phyloP scores from a whole-genome alignment of 2,113 vertebrate species.

The Jacana jacana region DNA sequence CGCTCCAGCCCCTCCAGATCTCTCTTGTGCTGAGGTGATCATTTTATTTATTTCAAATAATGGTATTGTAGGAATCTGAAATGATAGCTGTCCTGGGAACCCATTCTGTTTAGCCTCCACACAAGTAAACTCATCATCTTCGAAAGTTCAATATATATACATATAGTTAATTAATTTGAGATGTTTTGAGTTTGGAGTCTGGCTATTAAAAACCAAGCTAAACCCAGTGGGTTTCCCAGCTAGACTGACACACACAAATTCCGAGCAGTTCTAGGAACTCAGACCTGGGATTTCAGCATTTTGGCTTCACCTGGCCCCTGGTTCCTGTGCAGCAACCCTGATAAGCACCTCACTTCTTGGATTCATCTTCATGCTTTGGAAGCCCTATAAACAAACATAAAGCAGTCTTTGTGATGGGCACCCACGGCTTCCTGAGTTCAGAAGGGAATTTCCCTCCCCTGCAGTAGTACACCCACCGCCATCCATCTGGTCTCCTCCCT shows the following conservation, averaged over 20 bases:
- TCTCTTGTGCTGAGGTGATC: no score
- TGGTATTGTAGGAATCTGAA: background rate
- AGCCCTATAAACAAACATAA: background rate
- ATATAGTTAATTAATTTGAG: background rate
- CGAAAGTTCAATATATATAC: background rate
- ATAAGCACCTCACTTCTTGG: background rate
- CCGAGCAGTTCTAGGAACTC: background rate
- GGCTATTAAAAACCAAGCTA: background rate
- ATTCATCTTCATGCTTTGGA: background rate
- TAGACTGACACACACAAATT: background rate
- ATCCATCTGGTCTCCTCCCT: accelerated
- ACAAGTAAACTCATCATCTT: background rate
- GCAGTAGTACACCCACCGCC: accelerated
- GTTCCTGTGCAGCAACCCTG: background rate
- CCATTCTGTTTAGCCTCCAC: background rate
- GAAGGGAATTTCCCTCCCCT: background rate
- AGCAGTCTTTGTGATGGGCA: background rate
- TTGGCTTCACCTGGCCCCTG: background rate
- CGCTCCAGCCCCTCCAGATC: no score
- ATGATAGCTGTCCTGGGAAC: background rate
- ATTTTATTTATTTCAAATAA: background rate
- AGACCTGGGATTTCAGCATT: background rate
- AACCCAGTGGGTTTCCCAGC: background rate
- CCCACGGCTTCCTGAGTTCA: background rate
- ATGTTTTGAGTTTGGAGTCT: background rate